phyloP scores from a whole-genome alignment of 2,113 vertebrate genomes.

The Chaetops frenatus region DNA sequence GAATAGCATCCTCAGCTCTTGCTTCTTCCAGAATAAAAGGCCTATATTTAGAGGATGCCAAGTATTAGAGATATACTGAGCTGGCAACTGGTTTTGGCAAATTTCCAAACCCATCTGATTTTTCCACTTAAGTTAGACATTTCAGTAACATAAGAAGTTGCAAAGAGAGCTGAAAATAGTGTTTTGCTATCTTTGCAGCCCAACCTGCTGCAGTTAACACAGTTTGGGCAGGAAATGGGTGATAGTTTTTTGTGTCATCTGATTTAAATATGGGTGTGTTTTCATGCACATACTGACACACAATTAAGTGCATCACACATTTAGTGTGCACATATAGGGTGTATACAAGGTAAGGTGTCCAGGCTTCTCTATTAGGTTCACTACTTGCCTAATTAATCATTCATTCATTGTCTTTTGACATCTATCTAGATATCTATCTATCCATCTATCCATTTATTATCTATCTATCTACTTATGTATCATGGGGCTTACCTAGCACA shows the following conservation, averaged over 20 bases:
- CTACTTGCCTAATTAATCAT: background rate
- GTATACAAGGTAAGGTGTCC: background rate
- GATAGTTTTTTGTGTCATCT: background rate
- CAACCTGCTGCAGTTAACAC: background rate
- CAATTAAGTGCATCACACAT: background rate
- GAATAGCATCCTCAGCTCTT: constrained; percentile 3
- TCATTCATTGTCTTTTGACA: background rate
- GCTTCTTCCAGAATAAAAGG: constrained; percentile 45
- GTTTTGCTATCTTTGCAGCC: constrained; percentile 14
- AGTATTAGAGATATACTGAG: constrained; percentile 48
- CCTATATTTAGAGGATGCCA: constrained; percentile 55
- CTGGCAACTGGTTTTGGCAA: constrained; percentile 38
- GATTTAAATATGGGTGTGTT: background rate
- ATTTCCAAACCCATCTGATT: constrained; percentile 46
- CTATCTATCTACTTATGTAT: background rate
- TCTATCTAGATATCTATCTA: background rate
- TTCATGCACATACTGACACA: background rate
- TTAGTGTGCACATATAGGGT: background rate
- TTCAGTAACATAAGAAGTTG: constrained; percentile 31
- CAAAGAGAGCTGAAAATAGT: background rate
- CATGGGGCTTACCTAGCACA: background rate
- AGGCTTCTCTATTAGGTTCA: background rate
- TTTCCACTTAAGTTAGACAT: constrained; percentile 38
- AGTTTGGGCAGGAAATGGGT: background rate
- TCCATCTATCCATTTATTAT: background rate